phyloP scores from a whole-genome alignment of 2,888 invertebrate species.

The Parnassius apollo region DNA sequence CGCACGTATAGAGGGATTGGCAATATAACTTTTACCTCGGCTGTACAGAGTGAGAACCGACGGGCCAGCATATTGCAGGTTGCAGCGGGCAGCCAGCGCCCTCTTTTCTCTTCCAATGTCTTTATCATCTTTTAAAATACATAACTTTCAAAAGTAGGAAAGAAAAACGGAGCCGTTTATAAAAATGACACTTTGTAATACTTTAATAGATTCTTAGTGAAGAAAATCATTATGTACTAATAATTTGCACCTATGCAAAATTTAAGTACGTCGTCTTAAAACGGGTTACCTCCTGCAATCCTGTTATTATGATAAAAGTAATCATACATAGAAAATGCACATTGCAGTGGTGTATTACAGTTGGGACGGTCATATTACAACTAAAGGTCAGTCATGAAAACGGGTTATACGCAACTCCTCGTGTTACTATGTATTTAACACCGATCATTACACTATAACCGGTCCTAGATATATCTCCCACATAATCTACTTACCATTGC shows the following conservation, averaged over 20 bases:
- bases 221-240: too few species aligned
- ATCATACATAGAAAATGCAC: conserved; percentile 23
- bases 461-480: conserved; percentile 25
- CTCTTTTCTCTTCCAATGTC: too few species aligned
- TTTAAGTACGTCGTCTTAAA: conserved; percentile 7
- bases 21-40: too few species aligned
- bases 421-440: conserved; percentile 30
- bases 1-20: too few species aligned
- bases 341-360: conserved; percentile 26
- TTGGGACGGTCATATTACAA: conserved; percentile 37
- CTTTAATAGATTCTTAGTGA: too few species aligned
- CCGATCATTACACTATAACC: conserved; percentile 43
- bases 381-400: conserved; percentile 38
- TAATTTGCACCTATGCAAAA: conserved; percentile 4
- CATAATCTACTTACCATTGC: conserved; percentile 15
- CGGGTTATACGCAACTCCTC: conserved; percentile 32
- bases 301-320: conserved; percentile 19
- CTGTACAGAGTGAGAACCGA: too few species aligned
- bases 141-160: too few species aligned
- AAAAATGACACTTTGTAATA: too few species aligned
- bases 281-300: conserved; percentile 13
- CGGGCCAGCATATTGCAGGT: too few species aligned
- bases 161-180: too few species aligned
- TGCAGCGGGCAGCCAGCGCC: too few species aligned
- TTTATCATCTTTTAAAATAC: too few species aligned